Base-by-base conservation (phyloP, 2,888 invertebrate genomes). In the Nomada lathburiana region DNA sequence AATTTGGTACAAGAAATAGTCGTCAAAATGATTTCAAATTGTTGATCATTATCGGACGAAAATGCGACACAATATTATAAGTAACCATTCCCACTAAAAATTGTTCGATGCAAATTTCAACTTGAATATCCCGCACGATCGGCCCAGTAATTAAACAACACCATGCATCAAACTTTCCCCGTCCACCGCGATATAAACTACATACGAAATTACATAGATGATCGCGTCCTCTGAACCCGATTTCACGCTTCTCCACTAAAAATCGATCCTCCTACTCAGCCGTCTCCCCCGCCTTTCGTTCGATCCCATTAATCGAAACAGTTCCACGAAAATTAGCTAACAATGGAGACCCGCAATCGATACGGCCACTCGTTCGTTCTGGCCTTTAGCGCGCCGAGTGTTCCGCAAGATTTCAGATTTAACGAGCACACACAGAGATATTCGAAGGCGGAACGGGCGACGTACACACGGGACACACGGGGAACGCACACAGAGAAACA, bases 361-460 rank as follows among this genome's bases (percentile, higher is more conserved):
- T 76, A 76, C 68, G 57, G 50, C 63, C 63, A 70, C 20, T 72
- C 60, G 68, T 57, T 74, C 74, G 52, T 59, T 26, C 64, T 64
- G 59, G 50, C 63, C 68, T 75, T 63, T 69, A 64, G 47, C 70
- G 65, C 63, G 62, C 62, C 53, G n/a, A 29, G 73, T 63, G 62
- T 85, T 72, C 76, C 74, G 68, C 75, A 67, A 73, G 71, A 71
- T 70, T 79, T 70, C 59, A 63, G 72, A 63, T 52, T 62, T 57
- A 75, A 72, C 47, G 44, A 75, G 67, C 23, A 55, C 70, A 26
- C 64, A 42, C 23, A 13, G 57, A 57, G 57, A 13, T 7, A 57
- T 5, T 36, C 47, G 47, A 47, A 47, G 47, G 47, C 47, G 47
- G 47, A 47, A 64, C 18, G 47, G 55, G 13, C 2, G 18, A 29